phyloP scores from a whole-genome alignment of 2,113 vertebrate species.

The Plecotus auritus region DNA sequence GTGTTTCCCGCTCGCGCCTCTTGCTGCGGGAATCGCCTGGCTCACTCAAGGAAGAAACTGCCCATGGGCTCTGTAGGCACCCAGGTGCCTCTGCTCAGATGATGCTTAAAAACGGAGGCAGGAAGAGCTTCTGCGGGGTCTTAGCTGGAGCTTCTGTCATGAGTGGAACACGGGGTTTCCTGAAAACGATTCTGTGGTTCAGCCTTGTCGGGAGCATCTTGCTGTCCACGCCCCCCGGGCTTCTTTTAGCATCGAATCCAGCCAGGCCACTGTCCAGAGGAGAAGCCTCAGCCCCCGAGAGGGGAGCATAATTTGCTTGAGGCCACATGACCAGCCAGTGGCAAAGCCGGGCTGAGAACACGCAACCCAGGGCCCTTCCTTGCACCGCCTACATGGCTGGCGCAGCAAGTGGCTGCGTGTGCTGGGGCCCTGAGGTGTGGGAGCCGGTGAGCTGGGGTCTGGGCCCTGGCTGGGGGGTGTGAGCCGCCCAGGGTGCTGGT shows the following conservation, averaged over 20 bases:
- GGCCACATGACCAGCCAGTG: neutral
- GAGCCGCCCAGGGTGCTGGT: neutral
- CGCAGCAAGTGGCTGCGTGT: neutral
- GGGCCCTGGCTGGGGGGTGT: neutral
- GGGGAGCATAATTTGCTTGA: neutral
- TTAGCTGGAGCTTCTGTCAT: neutral
- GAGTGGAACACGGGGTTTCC: neutral
- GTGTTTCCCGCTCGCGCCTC: neutral
- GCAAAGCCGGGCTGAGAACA: neutral
- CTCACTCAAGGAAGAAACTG: neutral
- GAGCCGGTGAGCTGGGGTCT: too few species aligned
- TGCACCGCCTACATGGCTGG: accelerated
- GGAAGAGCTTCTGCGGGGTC: neutral
- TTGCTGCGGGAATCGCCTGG: neutral
- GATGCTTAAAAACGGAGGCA: neutral
- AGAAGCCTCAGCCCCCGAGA: neutral
- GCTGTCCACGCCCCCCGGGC: neutral
- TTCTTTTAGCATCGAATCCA: neutral
- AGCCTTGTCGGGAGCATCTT: neutral
- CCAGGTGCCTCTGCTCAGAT: neutral
- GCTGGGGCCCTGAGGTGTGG: neutral
- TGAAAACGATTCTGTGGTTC: neutral
- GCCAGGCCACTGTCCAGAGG: neutral
- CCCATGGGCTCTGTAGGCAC: neutral
- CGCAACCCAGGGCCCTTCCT: neutral